phyloP scores from a whole-genome alignment of 2,113 vertebrate species.

The Helogale parvula region DNA sequence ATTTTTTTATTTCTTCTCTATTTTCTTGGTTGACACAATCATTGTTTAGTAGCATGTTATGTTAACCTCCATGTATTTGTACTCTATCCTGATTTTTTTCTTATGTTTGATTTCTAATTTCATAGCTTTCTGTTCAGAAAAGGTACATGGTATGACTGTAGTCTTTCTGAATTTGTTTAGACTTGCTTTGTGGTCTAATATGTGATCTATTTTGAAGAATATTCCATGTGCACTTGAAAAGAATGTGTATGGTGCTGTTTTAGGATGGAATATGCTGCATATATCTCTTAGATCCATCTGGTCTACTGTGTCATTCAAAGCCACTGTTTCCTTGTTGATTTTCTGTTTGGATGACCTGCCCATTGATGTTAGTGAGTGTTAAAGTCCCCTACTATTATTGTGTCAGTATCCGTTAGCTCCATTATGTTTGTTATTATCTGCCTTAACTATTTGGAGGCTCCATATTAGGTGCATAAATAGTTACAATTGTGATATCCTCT shows the following conservation, averaged over 20 bases:
- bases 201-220: neutral
- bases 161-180: neutral
- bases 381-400: neutral
- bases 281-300: neutral
- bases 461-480: neutral
- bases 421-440: neutral
- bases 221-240: neutral
- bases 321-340: neutral
- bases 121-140: neutral
- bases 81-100: neutral
- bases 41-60: neutral
- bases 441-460: neutral
- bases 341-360: neutral
- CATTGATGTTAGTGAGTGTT: neutral
- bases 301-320: neutral
- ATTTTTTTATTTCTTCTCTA: neutral
- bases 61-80: neutral
- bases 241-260: neutral
- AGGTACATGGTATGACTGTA: neutral
- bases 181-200: neutral
- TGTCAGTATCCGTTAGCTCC: neutral
- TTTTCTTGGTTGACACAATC: neutral
- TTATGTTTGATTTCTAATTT: neutral
- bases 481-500: neutral
- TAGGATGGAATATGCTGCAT: neutral